Base-by-base conservation (phyloP, 2,888 invertebrate species). In the Gibbula magus region DNA sequence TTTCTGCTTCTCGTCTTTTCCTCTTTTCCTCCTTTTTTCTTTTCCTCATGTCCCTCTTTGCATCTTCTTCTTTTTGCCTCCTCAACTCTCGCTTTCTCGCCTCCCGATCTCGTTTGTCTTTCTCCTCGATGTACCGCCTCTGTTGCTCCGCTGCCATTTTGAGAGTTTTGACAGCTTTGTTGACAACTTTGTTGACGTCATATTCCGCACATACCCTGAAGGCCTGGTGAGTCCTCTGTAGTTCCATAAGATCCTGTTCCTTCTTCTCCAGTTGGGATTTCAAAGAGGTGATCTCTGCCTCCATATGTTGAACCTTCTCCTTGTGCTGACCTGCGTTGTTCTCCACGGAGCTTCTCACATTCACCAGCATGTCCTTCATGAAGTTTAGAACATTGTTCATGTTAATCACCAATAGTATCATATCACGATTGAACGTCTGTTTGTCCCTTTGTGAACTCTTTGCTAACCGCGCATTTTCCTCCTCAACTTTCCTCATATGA, bases 21-120 rank as follows among this genome's bases (percentile, higher is more conserved):
- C 77, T 77, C 77, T 18, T 22, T 77, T 39, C 54, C 39, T 78
- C 51, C 54, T 39, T 35, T 39, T 32, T 39, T 35, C 54, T 73
- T 25, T 78, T 39, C 61, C 45, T 39, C 39, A 74, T 35, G 29
- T 61, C n/a, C 61, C 75, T 79, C 61, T 56, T 51, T 61, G 45
- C 51, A 18, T 79, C 51, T 61, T 25, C 56, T 52, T 20, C 78
- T 22, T 35, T 73, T 73, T 73, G 35, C 53, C 78, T 73, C 13
- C 51, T 32, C 25, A 39, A 75, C 45, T 75, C 61, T 75, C 51
- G 39, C 45, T 73, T 66, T 75, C 75, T 79, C 66, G 39, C 75
- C 39, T 66, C 75, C 75, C 75, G 18, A 61, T 56, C 75, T 56
- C 61, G 8, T 79, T 22, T 79, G 54, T 75, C 75, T 79, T 51